phyloP scores from a whole-genome alignment of 2,113 vertebrate genomes.

The Bubo blakistoni region DNA sequence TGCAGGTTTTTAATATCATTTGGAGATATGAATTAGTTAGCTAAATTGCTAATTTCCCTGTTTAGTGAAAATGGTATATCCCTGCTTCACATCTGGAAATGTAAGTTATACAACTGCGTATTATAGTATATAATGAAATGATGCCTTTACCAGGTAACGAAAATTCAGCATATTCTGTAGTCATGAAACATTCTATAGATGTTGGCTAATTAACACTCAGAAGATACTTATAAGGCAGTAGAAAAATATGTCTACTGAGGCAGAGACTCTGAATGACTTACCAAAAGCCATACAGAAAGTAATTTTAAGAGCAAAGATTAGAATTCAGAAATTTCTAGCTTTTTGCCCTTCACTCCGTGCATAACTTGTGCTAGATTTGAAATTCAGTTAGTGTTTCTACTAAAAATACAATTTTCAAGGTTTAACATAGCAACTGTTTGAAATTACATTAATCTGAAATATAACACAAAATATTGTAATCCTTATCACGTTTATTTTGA shows the following conservation, averaged over 20 bases:
- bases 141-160: not conserved
- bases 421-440: not conserved
- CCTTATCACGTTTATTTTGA: not conserved
- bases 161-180: not conserved
- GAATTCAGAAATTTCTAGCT: not conserved
- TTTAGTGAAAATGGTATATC: not conserved
- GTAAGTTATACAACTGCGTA: not conserved
- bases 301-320: not conserved
- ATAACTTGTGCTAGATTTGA: not conserved
- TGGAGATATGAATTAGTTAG: not conserved
- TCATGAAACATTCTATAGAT: not conserved
- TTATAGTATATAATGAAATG: not conserved
- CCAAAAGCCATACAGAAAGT: not conserved
- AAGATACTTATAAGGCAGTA: not conserved
- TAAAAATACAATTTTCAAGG: not conserved
- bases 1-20: conserved; percentile 9
- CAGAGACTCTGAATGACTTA: not conserved
- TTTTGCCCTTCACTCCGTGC: not conserved
- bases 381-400: not conserved
- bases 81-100: not conserved
- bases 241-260: not conserved
- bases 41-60: not conserved
- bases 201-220: not conserved
- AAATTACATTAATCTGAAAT: not conserved
- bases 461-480: not conserved